A percentile compares a stretch with the other conserved stretches of the same genome.
Conservation (phyloP, 2,888 invertebrate species). For the Volucella bombylans region DNA sequence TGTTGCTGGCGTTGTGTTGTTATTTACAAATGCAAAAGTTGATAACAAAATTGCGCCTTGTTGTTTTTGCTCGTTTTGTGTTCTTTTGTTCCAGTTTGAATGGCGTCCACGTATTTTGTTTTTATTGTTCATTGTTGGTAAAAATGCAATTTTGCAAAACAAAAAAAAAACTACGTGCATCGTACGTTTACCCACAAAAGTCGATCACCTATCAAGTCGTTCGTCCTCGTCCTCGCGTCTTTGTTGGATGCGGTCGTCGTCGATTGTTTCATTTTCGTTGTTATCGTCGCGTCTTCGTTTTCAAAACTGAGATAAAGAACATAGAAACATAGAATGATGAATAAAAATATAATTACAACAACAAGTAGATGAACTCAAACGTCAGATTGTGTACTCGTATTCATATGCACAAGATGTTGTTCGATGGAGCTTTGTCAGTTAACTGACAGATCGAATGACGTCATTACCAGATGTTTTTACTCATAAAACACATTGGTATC, state of each 20-base stretch:
- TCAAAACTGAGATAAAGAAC: constrained; percentile 47
- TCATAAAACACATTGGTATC: constrained; percentile 46
- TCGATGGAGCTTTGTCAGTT: constrained; percentile 32
- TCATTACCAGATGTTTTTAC: constrained; percentile 72
- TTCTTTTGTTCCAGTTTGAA: constrained; percentile 31
- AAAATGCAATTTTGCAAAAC: constrained; percentile 19
- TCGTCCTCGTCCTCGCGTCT: background rate
- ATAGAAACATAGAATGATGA: constrained; percentile 27
- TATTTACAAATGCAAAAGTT: constrained; percentile 44
- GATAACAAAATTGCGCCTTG: constrained; percentile 26
- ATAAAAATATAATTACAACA: constrained; percentile 36
- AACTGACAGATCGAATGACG: constrained; percentile 53
- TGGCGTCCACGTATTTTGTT: background rate
- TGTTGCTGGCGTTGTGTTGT: background rate
- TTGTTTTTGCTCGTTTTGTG: constrained; percentile 1
- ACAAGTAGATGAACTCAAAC: constrained; percentile 17
- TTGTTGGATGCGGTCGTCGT: background rate
- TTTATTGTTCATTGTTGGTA: constrained; percentile 12
- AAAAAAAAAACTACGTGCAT: constrained; percentile 43
- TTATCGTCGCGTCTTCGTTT: constrained; percentile 1
- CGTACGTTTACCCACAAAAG: constrained; percentile 69
- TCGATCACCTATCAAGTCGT: constrained; percentile 60
- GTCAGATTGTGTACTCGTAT: constrained; percentile 25
- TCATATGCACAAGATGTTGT: constrained; percentile 17
- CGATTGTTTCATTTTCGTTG: constrained; percentile 3